Conservation (phyloP, 2,113 vertebrate species). For the Nothobranchius kuhntae region DNA sequence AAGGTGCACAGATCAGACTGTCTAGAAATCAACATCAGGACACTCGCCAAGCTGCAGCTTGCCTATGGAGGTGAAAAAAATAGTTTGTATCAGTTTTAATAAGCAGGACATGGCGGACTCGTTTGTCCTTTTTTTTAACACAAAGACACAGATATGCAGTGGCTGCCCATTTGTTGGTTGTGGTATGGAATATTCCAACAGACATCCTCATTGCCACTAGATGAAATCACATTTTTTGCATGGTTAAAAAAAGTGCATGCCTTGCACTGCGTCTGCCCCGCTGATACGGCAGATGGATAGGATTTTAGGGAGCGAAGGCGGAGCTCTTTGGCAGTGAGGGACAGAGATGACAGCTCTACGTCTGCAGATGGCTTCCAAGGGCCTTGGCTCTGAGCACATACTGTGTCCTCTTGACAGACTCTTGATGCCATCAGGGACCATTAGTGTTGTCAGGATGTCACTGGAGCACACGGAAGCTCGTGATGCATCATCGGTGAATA, state of each 20-base stretch:
- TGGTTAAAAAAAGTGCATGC: constrained; percentile 59
- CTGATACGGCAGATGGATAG: constrained; percentile 71
- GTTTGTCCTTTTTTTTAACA: constrained; percentile 1
- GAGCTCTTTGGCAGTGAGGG: constrained; percentile 59
- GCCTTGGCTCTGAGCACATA: constrained; percentile 63
- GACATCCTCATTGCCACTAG: constrained; percentile 30
- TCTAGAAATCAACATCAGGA: constrained; percentile 31
- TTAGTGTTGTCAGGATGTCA: constrained; percentile 67
- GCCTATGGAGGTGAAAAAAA: constrained; percentile 2
- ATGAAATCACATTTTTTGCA: constrained; percentile 42
- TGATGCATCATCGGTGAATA: constrained; percentile 46
- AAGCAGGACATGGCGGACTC: background rate
- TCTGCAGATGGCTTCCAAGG: constrained; percentile 53
- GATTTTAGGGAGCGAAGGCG: constrained; percentile 53
- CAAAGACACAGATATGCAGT: background rate
- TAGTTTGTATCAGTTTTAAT: background rate
- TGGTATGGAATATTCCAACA: constrained; percentile 11
- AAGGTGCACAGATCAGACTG: constrained; percentile 48
- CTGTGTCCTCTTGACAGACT: constrained; percentile 66
- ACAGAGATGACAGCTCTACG: constrained; percentile 66
- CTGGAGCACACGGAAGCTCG: constrained; percentile 49
- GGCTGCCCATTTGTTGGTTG: constrained; percentile 35
- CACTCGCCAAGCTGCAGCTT: constrained; percentile 23
- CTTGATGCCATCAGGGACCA: constrained; percentile 68
- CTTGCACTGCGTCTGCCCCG: constrained; percentile 58